These are phyloP conservation scores for Lagorchestes hirsutus DNA, from an alignment of 2,797 vertebrate genomes.

Conservation along the genomic window DNA sequence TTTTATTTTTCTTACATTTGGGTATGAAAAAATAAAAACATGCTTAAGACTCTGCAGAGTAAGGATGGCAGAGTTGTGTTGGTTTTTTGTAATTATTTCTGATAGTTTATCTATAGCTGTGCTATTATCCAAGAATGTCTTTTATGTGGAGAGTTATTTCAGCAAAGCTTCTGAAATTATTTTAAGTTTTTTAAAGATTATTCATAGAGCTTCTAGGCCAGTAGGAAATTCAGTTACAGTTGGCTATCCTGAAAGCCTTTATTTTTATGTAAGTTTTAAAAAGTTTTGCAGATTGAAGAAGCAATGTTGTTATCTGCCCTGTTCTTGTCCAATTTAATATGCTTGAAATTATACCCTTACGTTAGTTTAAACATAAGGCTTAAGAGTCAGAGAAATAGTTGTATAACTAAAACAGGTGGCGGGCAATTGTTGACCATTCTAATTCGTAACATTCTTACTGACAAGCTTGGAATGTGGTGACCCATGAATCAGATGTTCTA, in stretches of 20 bases:
- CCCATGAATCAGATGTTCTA: conserved; percentile 53
- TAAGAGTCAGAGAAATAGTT: conserved; percentile 46
- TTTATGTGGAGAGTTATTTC: conserved; percentile 77
- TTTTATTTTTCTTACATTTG: conserved; percentile 82
- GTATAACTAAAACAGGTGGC: conserved; percentile 37
- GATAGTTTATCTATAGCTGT: conserved; percentile 77
- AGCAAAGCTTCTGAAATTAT: conserved; percentile 75
- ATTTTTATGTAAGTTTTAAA: conserved; percentile 30
- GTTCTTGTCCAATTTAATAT: conserved; percentile 38
- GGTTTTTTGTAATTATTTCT: conserved; percentile 44
- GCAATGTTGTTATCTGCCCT: conserved; percentile 48
- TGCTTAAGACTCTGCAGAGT: conserved; percentile 72
- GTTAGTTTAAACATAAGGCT: conserved; percentile 45
- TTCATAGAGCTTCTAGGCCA: conserved; percentile 68
- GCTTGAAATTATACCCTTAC: conserved; percentile 36
- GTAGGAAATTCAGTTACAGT: conserved; percentile 52
- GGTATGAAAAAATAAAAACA: conserved; percentile 72
- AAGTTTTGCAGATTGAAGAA: conserved; percentile 46
- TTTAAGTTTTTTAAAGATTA: conserved; percentile 74
- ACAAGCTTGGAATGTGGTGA: conserved; percentile 58
- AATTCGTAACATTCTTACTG: conserved; percentile 62
- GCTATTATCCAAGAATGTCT: conserved; percentile 79
- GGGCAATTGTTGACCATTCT: conserved; percentile 50
- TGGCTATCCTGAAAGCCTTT: conserved; percentile 60
- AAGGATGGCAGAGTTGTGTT: conserved; percentile 53